A percentile compares a stretch with the other conserved stretches of the same genome.
phyloP scores from a whole-genome alignment of 2,113 vertebrate species.

The Corythoichthys haematopterus region DNA sequence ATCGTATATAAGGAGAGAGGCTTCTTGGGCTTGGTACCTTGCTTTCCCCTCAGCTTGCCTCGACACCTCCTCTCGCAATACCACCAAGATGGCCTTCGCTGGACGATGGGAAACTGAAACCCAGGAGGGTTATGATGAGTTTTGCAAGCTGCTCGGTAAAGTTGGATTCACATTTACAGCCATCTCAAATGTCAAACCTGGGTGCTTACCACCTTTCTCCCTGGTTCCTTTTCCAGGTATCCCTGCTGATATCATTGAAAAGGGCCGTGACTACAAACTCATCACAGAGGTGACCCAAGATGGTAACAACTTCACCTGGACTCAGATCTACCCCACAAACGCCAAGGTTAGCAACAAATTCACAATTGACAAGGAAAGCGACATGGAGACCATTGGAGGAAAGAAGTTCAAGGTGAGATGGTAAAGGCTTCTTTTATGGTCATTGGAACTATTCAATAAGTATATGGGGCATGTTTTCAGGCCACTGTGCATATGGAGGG shows the following conservation, averaged over 20 bases:
- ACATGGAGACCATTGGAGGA: slow-evolving; percentile 88
- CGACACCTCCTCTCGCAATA: slow-evolving; percentile 32
- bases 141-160: slow-evolving; percentile 78
- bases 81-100: slow-evolving; percentile 74
- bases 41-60: slow-evolving; percentile 44
- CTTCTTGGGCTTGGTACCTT: slow-evolving; percentile 38
- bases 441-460: not conserved
- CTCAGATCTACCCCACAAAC: slow-evolving; percentile 77
- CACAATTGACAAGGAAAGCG: slow-evolving; percentile 76
- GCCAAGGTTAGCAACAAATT: slow-evolving; percentile 81
- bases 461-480: slow-evolving; percentile 28
- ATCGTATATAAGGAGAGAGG: slow-evolving; percentile 59
- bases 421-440: slow-evolving; percentile 30
- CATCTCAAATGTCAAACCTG: not conserved
- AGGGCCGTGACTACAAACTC: slow-evolving; percentile 80
- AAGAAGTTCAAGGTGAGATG: slow-evolving; percentile 87
- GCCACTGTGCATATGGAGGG: slow-evolving; percentile 60
- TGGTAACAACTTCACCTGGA: slow-evolving; percentile 82
- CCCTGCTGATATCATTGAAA: slow-evolving; percentile 76
- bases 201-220: not conserved
- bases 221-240: slow-evolving; percentile 69
- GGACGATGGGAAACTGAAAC: slow-evolving; percentile 82
- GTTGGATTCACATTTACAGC: not conserved
- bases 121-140: slow-evolving; percentile 82
- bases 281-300: slow-evolving; percentile 83